These are phyloP conservation scores for Dendrolimus punctatus DNA, from an alignment of 1,140 invertebrate genomes.

Conservation along the genomic window DNA sequence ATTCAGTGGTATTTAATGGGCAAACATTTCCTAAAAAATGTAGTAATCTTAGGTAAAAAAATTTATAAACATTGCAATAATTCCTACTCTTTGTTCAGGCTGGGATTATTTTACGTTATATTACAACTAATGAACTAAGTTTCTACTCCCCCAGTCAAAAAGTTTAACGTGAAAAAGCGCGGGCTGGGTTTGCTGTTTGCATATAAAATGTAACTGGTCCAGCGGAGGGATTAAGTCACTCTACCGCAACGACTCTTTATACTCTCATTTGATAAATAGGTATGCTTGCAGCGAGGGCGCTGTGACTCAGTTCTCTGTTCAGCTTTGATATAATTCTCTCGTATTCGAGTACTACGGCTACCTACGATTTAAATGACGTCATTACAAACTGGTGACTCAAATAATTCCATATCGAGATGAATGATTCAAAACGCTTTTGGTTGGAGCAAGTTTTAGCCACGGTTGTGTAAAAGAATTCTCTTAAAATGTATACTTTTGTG, in stretches of 20 bases:
- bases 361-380: constrained; percentile 37
- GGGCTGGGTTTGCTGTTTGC: constrained; percentile 22
- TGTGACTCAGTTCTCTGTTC: constrained; percentile 21
- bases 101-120: constrained; percentile 1
- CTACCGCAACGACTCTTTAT: constrained; percentile 1
- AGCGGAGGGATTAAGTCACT: constrained; percentile 23
- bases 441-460: too few species aligned
- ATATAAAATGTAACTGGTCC: constrained; percentile 29
- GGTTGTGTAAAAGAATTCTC: too few species aligned
- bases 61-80: too few species aligned
- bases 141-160: constrained; percentile 22
- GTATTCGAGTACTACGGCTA: constrained; percentile 23
- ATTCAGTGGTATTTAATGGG: too few species aligned
- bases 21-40: too few species aligned
- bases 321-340: constrained; percentile 17
- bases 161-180: constrained; percentile 27
- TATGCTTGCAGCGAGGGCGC: constrained; percentile 12
- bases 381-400: constrained; percentile 41
- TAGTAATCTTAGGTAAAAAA: too few species aligned
- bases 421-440: constrained; percentile 27
- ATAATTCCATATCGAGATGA: constrained; percentile 19
- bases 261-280: constrained; percentile 1
- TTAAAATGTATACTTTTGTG: too few species aligned
- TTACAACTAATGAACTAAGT: constrained; percentile 14
- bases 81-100: too few species aligned